phyloP scores from a whole-genome alignment of 2,888 invertebrate species.

The Meteorus colon region DNA sequence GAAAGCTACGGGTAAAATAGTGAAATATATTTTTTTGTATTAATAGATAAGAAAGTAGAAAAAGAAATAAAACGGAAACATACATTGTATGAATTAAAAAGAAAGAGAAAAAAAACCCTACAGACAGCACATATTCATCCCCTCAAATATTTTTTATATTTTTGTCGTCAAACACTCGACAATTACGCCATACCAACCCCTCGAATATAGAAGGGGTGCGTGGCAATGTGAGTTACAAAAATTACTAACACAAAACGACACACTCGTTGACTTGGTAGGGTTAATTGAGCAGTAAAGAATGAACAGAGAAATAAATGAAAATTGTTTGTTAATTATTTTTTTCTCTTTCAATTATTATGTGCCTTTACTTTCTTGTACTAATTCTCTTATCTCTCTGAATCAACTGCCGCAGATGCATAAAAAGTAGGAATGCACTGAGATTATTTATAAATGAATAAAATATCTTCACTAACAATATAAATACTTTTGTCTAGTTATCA shows the following conservation, averaged over 20 bases:
- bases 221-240: constrained; percentile 50
- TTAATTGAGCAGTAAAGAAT: constrained; percentile 24
- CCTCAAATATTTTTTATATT: neutral
- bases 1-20: neutral
- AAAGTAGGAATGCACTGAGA: no score
- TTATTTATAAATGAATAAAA: no score
- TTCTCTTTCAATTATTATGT: neutral
- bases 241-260: constrained; percentile 35
- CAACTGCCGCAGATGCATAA: no score
- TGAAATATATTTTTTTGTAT: neutral
- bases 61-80: neutral
- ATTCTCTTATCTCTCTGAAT: no score
- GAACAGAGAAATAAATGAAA: constrained; percentile 1
- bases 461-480: no score
- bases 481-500: no score
- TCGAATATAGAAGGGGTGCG: constrained; percentile 29
- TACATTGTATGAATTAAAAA: neutral
- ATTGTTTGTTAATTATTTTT: neutral
- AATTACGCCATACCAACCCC: neutral
- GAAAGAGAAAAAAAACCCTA: neutral
- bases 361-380: constrained; percentile 22
- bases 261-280: constrained; percentile 15
- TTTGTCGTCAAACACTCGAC: neutral
- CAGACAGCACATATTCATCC: neutral
- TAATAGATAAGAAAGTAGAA: neutral